These are phyloP conservation scores for Gila robusta DNA, from an alignment of 2,797 vertebrate genomes.

Conservation along the genomic window DNA sequence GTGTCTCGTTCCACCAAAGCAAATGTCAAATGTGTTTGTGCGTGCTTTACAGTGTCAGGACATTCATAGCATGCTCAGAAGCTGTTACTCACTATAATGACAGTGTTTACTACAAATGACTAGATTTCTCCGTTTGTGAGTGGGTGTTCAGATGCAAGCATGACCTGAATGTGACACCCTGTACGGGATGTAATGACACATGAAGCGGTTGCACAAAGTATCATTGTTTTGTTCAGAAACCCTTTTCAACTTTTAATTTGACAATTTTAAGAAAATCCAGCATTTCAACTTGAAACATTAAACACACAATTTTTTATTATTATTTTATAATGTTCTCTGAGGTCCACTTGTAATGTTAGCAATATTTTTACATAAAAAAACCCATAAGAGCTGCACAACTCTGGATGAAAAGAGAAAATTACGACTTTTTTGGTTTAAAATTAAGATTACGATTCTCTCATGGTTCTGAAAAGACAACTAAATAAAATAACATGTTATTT, in stretches of 20 bases:
- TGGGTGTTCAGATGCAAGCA: neutral
- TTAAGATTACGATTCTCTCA: too few relatives aligned
- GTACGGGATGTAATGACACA: neutral
- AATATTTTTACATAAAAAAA: too few relatives aligned
- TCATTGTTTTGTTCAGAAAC: neutral
- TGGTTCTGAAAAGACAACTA: too few relatives aligned
- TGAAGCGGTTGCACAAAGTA: neutral
- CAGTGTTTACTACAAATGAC: slow-evolving; percentile 25
- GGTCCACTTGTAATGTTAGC: too few relatives aligned
- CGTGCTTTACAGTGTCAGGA: neutral
- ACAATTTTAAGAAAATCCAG: neutral
- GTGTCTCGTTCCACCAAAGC: neutral
- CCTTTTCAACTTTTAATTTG: neutral
- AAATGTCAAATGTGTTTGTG: slow-evolving; percentile 4
- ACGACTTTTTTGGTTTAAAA: too few relatives aligned
- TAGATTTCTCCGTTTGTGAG: neutral
- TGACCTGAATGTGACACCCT: neutral
- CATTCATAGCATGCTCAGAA: neutral
- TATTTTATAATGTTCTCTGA: too few relatives aligned
- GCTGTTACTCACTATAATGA: neutral
- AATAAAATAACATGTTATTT: too few relatives aligned
- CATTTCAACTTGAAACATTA: neutral
- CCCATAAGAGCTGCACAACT: too few relatives aligned
- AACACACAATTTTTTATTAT: too few relatives aligned
- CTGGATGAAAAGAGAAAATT: too few relatives aligned